phyloP scores from a whole-genome alignment of 2,113 vertebrate species.

The Pontoporia blainvillei region DNA sequence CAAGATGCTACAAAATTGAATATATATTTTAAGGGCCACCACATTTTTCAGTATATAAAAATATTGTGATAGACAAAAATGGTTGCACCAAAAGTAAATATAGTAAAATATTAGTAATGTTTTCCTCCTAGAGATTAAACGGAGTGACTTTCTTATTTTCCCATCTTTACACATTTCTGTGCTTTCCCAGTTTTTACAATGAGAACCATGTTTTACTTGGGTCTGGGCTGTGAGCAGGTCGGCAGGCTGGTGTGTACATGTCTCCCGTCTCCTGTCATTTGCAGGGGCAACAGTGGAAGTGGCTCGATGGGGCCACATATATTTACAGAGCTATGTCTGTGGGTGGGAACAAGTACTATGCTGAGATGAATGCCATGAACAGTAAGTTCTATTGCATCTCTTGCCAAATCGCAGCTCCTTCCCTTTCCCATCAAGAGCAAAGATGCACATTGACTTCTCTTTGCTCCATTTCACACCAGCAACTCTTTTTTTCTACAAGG shows the following conservation, averaged over 20 bases:
- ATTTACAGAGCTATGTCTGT: rapidly evolving
- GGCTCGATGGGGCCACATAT: slow-evolving; percentile 3
- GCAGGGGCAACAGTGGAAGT: slow-evolving; percentile 70
- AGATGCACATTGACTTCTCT: rapidly evolving
- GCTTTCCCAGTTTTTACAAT: background rate
- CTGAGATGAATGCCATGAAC: background rate
- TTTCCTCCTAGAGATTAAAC: background rate
- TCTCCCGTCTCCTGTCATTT: background rate
- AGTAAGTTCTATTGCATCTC: slow-evolving; percentile 14
- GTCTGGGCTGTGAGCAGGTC: background rate
- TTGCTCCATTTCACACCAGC: too few relatives aligned
- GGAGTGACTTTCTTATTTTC: background rate
- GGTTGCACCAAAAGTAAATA: background rate
- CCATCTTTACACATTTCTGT: background rate
- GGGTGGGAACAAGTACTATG: rapidly evolving
- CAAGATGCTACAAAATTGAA: background rate
- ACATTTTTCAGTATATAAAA: background rate
- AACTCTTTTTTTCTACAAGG: background rate
- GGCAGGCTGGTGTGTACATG: rapidly evolving
- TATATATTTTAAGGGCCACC: background rate
- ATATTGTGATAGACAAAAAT: background rate
- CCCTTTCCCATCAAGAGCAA: background rate
- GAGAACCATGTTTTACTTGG: background rate
- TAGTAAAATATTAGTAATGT: background rate
- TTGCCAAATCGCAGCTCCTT: background rate